These are phyloP conservation scores for Discoglossus pictus DNA, from an alignment of 2,797 vertebrate species.

Conservation along the genomic window DNA sequence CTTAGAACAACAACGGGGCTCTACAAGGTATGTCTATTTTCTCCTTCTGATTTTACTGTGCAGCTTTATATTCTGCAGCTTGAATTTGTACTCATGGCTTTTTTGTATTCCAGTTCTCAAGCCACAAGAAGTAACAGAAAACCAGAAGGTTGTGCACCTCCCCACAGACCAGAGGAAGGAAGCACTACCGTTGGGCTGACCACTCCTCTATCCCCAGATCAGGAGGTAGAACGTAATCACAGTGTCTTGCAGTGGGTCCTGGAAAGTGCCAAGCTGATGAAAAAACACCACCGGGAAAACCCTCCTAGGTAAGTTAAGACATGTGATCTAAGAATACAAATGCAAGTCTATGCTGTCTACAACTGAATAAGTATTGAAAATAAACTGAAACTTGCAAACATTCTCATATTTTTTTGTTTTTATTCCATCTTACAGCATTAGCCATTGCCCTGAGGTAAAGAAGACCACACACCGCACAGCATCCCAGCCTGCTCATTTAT, in stretches of 20 bases:
- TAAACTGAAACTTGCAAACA: too few species aligned
- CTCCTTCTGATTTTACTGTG: too few species aligned
- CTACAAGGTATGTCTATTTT: constrained; percentile 26
- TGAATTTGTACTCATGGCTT: too few species aligned
- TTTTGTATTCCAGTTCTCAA: constrained; percentile 22
- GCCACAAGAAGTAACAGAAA: constrained; percentile 28
- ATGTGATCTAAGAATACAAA: too few species aligned
- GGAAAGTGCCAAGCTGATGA: constrained; percentile 45
- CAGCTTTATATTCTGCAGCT: too few species aligned
- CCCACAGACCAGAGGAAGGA: constrained; percentile 26
- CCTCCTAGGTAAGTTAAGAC: constrained; percentile 17
- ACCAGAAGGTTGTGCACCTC: constrained; percentile 22
- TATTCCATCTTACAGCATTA: constrained; percentile 24
- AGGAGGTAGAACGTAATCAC: constrained; percentile 42
- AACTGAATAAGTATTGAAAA: too few species aligned
- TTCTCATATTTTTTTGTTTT: background rate
- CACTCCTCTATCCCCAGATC: constrained; percentile 36
- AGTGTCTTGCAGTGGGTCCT: constrained; percentile 48
- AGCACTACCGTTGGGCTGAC: constrained; percentile 2
- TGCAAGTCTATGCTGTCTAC: too few species aligned
- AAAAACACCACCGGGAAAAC: constrained; percentile 39
- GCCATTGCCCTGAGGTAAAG: constrained; percentile 21
- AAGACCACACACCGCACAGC: constrained; percentile 30
- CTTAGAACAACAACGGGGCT: constrained; percentile 25
- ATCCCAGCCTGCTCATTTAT: constrained; percentile 46